A percentile compares a stretch with the other conserved stretches of the same genome.
phyloP scores from a whole-genome alignment of 2,113 vertebrate genomes.

The Hyla sarda region DNA sequence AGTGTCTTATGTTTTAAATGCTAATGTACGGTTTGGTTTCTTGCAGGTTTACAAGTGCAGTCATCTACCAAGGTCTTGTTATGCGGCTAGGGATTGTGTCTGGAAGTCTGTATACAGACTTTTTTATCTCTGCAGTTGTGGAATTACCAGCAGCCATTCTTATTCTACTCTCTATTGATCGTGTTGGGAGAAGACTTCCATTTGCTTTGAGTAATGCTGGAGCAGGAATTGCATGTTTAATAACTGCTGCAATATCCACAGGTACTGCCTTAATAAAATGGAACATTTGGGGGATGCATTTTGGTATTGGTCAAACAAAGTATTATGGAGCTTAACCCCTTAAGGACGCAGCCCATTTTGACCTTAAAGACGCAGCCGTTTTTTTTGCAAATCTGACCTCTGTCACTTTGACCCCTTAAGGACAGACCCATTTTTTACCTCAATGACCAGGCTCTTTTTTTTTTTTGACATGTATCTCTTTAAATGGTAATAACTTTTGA shows the following conservation, averaged over 20 bases:
- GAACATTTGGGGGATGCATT: too few species aligned
- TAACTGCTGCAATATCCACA: slow-evolving; percentile 85
- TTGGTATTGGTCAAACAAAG: too few species aligned
- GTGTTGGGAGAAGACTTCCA: slow-evolving; percentile 84
- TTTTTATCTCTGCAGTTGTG: slow-evolving; percentile 85
- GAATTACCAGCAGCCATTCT: slow-evolving; percentile 87
- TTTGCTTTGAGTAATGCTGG: slow-evolving; percentile 81
- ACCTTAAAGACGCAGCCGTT: too few species aligned
- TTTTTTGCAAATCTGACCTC: too few species aligned
- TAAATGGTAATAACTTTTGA: too few species aligned
- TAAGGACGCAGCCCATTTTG: too few species aligned
- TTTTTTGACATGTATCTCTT: too few species aligned
- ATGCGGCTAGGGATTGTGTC: slow-evolving; percentile 89
- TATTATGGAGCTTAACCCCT: too few species aligned
- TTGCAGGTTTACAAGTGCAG: slow-evolving; percentile 87
- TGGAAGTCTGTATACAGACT: slow-evolving; percentile 88
- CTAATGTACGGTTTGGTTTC: background rate
- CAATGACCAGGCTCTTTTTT: too few species aligned
- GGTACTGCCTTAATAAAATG: slow-evolving; percentile 67
- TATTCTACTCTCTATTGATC: slow-evolving; percentile 88
- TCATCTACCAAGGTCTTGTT: slow-evolving; percentile 92
- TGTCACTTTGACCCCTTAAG: too few species aligned
- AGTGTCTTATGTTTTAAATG: background rate
- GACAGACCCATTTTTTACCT: too few species aligned
- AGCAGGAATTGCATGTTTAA: slow-evolving; percentile 80